phyloP scores from a whole-genome alignment of 2,797 vertebrate species.

The Scomberomorus guttatus region DNA sequence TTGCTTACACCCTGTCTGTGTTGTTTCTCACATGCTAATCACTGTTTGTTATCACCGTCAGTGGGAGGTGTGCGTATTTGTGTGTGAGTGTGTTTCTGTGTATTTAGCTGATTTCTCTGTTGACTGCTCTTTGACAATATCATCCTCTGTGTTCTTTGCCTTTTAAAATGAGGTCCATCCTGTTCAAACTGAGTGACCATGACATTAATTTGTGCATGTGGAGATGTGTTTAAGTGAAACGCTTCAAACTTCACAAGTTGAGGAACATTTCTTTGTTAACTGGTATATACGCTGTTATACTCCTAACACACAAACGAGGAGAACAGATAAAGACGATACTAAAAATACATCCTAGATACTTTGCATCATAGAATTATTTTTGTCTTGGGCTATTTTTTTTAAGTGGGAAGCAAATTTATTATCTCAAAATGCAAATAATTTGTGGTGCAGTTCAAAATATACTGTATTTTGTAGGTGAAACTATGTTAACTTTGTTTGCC shows the following conservation, averaged over 20 bases:
- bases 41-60: slow-evolving; percentile 81
- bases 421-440: not conserved
- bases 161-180: slow-evolving; percentile 48
- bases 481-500: not conserved
- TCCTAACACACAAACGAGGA: not conserved
- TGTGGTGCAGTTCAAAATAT: not conserved
- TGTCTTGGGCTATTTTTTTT: not conserved
- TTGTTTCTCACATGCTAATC: slow-evolving; percentile 86
- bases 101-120: slow-evolving; percentile 59
- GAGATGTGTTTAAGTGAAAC: slow-evolving; percentile 22
- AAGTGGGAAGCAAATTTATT: not conserved
- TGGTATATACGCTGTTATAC: not conserved
- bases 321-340: not conserved
- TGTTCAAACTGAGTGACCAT: slow-evolving; percentile 18
- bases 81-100: slow-evolving; percentile 54
- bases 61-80: slow-evolving; percentile 77
- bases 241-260: slow-evolving; percentile 16
- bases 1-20: slow-evolving; percentile 79
- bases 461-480: not conserved
- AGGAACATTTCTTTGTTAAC: slow-evolving; percentile 9
- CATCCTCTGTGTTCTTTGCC: slow-evolving; percentile 61
- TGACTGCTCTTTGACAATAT: slow-evolving; percentile 58
- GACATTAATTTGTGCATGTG: slow-evolving; percentile 11
- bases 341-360: not conserved
- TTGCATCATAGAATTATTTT: not conserved